Percentiles rank a stretch among this genome's conserved stretches.
Evolutionary conservation across 2,113 vertebrate genomes (phyloP).

Genomic region (Sula dactylatra): DNA sequence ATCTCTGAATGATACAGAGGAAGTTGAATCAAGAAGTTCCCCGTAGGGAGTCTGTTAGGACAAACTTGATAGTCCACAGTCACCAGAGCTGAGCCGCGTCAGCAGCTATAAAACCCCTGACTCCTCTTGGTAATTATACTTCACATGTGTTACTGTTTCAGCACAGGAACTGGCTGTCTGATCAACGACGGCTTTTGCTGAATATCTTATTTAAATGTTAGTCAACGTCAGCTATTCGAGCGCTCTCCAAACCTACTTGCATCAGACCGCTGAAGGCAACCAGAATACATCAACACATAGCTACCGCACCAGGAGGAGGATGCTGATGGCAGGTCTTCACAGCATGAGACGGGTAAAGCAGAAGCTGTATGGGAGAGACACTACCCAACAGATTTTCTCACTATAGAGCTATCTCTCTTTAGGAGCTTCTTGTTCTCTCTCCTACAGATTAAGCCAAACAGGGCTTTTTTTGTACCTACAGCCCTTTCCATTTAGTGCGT

Average conservation of each 20-base stretch:
- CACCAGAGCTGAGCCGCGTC: not conserved
- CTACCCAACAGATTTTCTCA: not conserved
- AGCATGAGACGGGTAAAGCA: rapidly evolving
- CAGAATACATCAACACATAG: not conserved
- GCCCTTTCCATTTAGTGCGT: not conserved
- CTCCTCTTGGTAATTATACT: not conserved
- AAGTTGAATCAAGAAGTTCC: not conserved
- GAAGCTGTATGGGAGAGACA: not conserved
- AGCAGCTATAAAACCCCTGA: not conserved
- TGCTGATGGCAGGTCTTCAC: not conserved
- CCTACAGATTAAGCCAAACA: not conserved
- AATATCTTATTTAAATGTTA: not conserved
- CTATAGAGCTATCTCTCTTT: rapidly evolving
- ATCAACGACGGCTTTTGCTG: not conserved
- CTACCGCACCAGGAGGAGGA: not conserved
- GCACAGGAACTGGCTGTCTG: not conserved
- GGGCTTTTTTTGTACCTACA: not conserved
- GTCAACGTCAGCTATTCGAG: rapidly evolving
- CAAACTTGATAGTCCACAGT: not conserved
- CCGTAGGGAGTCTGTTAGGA: not conserved
- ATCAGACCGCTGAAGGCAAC: not conserved
- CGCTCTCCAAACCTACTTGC: not conserved
- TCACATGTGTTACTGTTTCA: not conserved
- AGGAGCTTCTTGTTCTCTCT: not conserved
- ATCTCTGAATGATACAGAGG: not conserved